Evolutionary conservation across 1,140 invertebrate genomes (phyloP).

Genomic region (Charaxes varanes): DNA sequence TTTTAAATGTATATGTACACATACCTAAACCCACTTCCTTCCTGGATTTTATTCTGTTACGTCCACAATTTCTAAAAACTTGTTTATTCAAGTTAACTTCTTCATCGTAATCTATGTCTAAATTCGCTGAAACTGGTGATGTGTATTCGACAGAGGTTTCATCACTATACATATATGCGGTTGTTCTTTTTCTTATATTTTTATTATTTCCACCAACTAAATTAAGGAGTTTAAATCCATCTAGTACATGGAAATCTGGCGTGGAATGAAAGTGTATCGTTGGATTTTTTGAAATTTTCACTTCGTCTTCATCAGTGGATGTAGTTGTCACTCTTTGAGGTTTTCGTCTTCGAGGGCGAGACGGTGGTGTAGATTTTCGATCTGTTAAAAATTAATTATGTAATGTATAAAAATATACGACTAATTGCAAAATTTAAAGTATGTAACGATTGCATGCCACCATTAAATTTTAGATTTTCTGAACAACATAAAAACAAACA

Average conservation of each 20-base stretch:
- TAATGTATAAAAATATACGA: not conserved
- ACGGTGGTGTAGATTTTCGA: conserved; percentile 12
- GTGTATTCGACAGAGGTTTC: conserved; percentile 19
- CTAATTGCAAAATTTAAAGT: too few species aligned
- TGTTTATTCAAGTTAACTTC: conserved; percentile 23
- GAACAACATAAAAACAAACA: too few species aligned
- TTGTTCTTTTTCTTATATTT: conserved; percentile 30
- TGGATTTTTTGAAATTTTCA: conserved; percentile 29
- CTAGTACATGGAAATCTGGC: conserved; percentile 55
- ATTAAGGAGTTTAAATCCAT: conserved; percentile 58
- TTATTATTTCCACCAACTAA: conserved; percentile 41
- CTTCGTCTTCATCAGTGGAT: conserved; percentile 16
- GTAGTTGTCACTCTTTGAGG: conserved; percentile 29
- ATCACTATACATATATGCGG: conserved; percentile 22
- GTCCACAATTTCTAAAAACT: conserved; percentile 40
- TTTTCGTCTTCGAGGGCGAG: conserved; percentile 22
- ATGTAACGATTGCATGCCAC: too few species aligned
- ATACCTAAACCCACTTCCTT: conserved; percentile 1
- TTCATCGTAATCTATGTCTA: conserved; percentile 25
- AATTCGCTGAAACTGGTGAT: conserved; percentile 11
- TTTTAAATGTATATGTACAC: too few species aligned
- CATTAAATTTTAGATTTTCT: too few species aligned
- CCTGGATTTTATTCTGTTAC: conserved; percentile 9
- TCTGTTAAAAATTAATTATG: conserved; percentile 14
- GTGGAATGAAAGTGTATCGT: conserved; percentile 47